Evolutionary conservation across 2,113 vertebrate species (phyloP).

Genomic region (Phaethornis superciliosus): DNA sequence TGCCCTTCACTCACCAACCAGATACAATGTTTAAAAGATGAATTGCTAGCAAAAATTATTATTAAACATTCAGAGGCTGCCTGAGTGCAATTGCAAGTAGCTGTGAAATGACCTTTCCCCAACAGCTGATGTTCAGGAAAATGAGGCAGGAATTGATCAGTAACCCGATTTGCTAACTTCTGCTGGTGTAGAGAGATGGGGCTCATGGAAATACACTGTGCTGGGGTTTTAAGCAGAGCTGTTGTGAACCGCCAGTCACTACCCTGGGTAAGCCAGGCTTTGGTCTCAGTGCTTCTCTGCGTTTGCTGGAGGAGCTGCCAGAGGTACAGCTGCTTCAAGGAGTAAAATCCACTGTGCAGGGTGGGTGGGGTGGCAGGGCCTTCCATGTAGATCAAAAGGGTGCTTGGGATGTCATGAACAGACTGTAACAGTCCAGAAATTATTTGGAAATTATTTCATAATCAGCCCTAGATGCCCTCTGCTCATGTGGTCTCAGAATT

Average conservation of each 20-base stretch:
- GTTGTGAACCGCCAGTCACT: background rate
- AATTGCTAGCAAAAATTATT: conserved; percentile 21
- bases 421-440: background rate
- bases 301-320: background rate
- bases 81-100: background rate
- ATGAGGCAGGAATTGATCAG: background rate
- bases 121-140: background rate
- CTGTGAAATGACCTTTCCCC: conserved; percentile 14
- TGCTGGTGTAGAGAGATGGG: background rate
- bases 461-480: background rate
- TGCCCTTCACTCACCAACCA: background rate
- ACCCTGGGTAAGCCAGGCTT: background rate
- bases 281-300: background rate
- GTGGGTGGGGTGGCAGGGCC: background rate
- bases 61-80: conserved; percentile 9
- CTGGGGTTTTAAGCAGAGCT: background rate
- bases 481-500: background rate
- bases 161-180: background rate
- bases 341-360: background rate
- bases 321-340: background rate
- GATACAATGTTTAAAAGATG: background rate
- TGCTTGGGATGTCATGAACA: background rate
- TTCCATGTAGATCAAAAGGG: background rate
- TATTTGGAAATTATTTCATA: background rate
- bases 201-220: background rate